These are phyloP conservation scores for Leontopithecus rosalia DNA, from an alignment of 2,797 vertebrate genomes.

Conservation along the genomic window DNA sequence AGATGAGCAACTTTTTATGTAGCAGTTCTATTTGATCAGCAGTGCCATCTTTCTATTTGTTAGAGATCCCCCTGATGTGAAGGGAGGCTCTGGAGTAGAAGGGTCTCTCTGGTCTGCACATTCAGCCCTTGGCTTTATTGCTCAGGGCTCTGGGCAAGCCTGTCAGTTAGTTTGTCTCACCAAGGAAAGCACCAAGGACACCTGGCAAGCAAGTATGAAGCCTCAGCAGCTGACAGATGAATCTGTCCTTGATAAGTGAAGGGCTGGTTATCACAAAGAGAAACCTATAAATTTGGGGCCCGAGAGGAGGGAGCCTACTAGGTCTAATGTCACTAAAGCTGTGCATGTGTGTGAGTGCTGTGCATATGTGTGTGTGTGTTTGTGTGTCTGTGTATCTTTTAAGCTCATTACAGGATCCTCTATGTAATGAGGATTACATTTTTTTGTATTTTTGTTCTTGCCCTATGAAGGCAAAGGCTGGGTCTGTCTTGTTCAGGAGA, in stretches of 20 bases:
- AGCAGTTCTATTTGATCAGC: neutral
- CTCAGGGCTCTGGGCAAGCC: neutral
- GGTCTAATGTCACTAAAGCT: neutral
- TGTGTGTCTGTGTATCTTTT: neutral
- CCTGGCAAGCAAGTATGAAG: neutral
- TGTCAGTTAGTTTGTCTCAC: neutral
- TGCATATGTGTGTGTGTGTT: neutral
- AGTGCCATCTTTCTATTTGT: neutral
- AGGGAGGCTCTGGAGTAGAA: neutral
- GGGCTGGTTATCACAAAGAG: conserved; percentile 17
- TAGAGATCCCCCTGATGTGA: neutral
- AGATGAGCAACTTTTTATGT: neutral
- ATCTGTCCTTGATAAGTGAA: neutral
- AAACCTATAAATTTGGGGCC: neutral
- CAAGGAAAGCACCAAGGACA: conserved; percentile 32
- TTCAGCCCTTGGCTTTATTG: neutral
- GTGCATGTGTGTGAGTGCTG: neutral
- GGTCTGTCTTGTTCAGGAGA: neutral
- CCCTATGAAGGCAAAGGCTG: neutral
- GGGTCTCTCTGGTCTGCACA: neutral
- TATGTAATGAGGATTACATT: no score
- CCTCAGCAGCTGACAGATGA: conserved; percentile 13
- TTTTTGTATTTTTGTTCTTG: neutral
- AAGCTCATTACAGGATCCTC: neutral
- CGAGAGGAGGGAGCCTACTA: neutral